A percentile compares a stretch with the other conserved stretches of the same genome.
phyloP scores from a whole-genome alignment of 2,888 invertebrate genomes.

The Elaeidobius kamerunicus region DNA sequence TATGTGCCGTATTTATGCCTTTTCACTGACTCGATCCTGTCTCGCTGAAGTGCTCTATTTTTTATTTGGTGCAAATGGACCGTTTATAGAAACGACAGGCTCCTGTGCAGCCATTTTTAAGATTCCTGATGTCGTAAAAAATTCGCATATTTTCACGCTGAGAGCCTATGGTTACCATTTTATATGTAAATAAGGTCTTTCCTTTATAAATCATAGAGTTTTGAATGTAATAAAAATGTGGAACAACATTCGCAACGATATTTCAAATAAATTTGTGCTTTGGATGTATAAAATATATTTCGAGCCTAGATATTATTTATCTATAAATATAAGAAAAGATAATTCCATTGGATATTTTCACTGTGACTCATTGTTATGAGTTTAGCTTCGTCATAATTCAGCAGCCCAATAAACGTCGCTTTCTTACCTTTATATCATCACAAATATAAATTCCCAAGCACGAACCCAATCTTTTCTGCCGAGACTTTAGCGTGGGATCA shows the following conservation, averaged over 20 bases:
- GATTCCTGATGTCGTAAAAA: conserved; percentile 14
- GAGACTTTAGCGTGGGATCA: conserved; percentile 43
- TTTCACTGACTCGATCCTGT: conserved; percentile 46
- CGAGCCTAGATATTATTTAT: no score
- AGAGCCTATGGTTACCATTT: neutral
- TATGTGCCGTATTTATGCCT: conserved; percentile 43
- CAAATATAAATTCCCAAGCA: conserved; percentile 35
- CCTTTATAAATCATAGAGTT: no score
- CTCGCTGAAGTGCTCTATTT: conserved; percentile 44
- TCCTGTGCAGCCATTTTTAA: conserved; percentile 6
- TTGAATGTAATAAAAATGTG: no score
- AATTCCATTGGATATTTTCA: no score
- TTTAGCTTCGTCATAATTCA: no score
- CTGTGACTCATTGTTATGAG: no score
- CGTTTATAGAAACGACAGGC: conserved; percentile 29
- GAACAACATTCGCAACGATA: no score
- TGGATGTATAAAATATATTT: no score
- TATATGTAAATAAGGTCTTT: neutral
- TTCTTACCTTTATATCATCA: conserved; percentile 26
- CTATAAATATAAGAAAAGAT: no score
- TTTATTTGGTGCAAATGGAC: conserved; percentile 39
- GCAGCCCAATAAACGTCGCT: conserved; percentile 15
- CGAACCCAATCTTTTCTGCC: conserved; percentile 45
- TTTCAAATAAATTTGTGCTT: no score
- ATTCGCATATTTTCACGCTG: conserved; percentile 5